Conservation (phyloP, 37 sponge, comb jelly and placozoan species). For the Agelas oroides region DNA sequence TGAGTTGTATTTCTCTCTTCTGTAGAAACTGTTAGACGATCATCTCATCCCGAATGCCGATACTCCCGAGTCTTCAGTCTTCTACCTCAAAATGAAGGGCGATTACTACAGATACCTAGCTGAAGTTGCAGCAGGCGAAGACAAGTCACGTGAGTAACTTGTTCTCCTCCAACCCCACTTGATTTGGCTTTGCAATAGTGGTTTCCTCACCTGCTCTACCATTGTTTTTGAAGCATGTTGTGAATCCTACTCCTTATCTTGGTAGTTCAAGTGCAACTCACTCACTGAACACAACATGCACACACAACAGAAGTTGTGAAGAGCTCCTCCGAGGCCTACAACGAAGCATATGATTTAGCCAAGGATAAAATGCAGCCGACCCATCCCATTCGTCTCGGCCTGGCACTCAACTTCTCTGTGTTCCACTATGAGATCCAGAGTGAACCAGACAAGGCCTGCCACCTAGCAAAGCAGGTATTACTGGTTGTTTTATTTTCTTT, state of each 20-base stretch:
- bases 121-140: slow-evolving; percentile 3
- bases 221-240: too few relatives aligned
- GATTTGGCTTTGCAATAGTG: too few relatives aligned
- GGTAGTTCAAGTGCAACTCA: too few relatives aligned
- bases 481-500: background rate
- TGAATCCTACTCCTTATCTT: too few relatives aligned
- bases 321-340: slow-evolving; percentile 68
- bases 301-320: slow-evolving; percentile 26
- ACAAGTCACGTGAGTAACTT: background rate
- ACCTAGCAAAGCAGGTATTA: slow-evolving; percentile 78
- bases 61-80: slow-evolving; percentile 30
- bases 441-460: slow-evolving; percentile 73
- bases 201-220: too few relatives aligned
- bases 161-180: too few relatives aligned
- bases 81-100: slow-evolving; percentile 87
- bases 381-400: slow-evolving; percentile 84
- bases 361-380: slow-evolving; percentile 49
- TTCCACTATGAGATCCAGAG: slow-evolving; percentile 85
- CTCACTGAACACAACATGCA: too few relatives aligned
- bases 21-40: slow-evolving; percentile 21
- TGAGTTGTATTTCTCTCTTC: background rate
- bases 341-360: slow-evolving; percentile 67
- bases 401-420: slow-evolving; percentile 89
- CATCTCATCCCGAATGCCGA: slow-evolving; percentile 31
- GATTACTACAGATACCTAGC: slow-evolving; percentile 88